Conservation (phyloP, 2,888 invertebrate species). For the Limnephilus lunatus region DNA sequence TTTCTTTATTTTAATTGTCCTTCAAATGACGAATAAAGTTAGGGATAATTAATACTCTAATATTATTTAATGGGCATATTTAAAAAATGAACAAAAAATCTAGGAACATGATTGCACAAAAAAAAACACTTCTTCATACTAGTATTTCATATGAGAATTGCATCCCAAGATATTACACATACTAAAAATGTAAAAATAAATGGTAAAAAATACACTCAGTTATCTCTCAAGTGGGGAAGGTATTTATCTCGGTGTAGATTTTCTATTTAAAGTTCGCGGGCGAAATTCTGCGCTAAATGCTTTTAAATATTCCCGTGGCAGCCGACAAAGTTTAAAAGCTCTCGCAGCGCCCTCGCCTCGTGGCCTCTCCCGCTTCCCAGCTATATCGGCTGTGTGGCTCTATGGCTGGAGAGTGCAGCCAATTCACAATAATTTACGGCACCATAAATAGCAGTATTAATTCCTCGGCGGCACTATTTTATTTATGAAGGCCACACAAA, state of each 20-base stretch:
- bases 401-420: slow-evolving; percentile 52
- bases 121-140: too few species aligned
- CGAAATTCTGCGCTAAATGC: slow-evolving; percentile 2
- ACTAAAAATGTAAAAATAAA: neutral
- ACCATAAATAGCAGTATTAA: slow-evolving; percentile 56
- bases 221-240: neutral
- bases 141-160: neutral
- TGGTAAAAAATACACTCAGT: neutral
- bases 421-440: slow-evolving; percentile 62
- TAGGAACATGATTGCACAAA: too few species aligned
- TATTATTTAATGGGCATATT: too few species aligned
- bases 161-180: neutral
- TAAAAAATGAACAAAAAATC: too few species aligned
- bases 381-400: neutral
- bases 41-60: too few species aligned
- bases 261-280: neutral
- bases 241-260: neutral
- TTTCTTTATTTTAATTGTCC: too few species aligned
- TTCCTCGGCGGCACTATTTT: slow-evolving; percentile 52
- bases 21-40: too few species aligned
- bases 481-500: slow-evolving; percentile 18
- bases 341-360: neutral
- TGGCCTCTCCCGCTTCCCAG: neutral
- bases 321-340: slow-evolving; percentile 25
- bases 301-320: slow-evolving; percentile 37